phyloP scores from a whole-genome alignment of 2,113 vertebrate genomes.

The Paracanthobrama guichenoti region DNA sequence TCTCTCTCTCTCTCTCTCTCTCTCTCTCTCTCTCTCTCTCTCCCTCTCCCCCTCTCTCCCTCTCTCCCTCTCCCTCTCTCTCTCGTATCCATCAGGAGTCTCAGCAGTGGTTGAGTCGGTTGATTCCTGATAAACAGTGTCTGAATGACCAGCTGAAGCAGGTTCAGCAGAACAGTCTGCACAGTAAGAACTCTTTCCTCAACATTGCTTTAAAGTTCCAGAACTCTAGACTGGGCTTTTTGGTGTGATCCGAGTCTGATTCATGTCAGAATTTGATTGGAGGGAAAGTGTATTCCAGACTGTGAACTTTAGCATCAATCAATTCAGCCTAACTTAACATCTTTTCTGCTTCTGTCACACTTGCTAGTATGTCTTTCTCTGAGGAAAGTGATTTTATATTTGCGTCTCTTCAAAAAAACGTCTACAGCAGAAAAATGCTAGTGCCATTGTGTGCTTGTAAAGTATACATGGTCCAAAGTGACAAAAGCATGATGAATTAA shows the following conservation, averaged over 20 bases:
- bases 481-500: neutral
- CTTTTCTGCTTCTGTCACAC: neutral
- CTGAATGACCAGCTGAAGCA: conserved; percentile 97
- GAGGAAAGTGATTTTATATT: neutral
- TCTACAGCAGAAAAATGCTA: neutral
- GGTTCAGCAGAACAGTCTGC: conserved; percentile 94
- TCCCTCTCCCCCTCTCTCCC: no score
- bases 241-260: neutral
- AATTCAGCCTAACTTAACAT: neutral
- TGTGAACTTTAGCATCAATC: neutral
- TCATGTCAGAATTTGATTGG: neutral
- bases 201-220: neutral
- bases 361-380: neutral
- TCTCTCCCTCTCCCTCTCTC: no score
- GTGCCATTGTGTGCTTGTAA: neutral
- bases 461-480: neutral
- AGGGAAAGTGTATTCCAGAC: neutral
- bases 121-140: conserved; percentile 95
- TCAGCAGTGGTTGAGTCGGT: conserved; percentile 92
- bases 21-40: no score
- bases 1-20: no score
- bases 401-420: neutral
- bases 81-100: conserved; percentile 84
- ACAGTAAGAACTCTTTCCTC: conserved; percentile 79
- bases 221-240: neutral